A percentile compares a stretch with the other conserved stretches of the same genome.
Evolutionary conservation across 1,140 invertebrate species (phyloP).

Genomic region (Adelges cooleyi): DNA sequence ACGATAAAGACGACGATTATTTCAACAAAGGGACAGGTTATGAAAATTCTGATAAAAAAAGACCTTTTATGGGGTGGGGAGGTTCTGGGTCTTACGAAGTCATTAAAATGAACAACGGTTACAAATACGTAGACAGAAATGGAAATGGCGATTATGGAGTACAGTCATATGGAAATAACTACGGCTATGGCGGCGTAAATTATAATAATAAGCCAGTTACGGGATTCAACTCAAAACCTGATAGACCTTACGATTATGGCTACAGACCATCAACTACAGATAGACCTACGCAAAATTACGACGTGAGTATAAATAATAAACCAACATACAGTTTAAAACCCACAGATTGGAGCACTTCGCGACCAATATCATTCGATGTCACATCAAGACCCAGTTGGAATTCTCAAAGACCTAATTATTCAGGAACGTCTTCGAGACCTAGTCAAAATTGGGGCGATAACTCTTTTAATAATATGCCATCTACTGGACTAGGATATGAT

Average conservation of each 20-base stretch:
- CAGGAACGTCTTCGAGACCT: background rate
- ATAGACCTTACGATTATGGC: background rate
- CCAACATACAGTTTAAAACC: background rate
- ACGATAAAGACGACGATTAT: slow-evolving; percentile 16
- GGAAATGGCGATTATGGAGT: background rate
- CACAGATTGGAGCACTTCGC: background rate
- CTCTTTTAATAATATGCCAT: background rate
- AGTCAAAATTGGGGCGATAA: slow-evolving; percentile 16
- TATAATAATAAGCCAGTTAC: slow-evolving; percentile 1
- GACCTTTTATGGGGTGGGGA: slow-evolving; percentile 15
- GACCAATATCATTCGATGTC: background rate
- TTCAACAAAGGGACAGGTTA: slow-evolving; percentile 9
- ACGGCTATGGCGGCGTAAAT: background rate
- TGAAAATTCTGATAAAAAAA: background rate
- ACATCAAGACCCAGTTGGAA: background rate
- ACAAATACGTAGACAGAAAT: slow-evolving; percentile 10
- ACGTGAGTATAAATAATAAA: too few species aligned
- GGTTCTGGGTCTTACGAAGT: slow-evolving; percentile 25
- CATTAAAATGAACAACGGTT: background rate
- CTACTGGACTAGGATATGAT: background rate
- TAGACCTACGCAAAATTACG: too few species aligned
- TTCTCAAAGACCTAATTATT: background rate
- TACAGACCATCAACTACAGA: too few species aligned
- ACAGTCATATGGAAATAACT: background rate
- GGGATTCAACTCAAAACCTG: background rate